These are phyloP conservation scores for Sinohyriopsis cumingii DNA, from an alignment of 2,888 invertebrate species.

Conservation along the genomic window DNA sequence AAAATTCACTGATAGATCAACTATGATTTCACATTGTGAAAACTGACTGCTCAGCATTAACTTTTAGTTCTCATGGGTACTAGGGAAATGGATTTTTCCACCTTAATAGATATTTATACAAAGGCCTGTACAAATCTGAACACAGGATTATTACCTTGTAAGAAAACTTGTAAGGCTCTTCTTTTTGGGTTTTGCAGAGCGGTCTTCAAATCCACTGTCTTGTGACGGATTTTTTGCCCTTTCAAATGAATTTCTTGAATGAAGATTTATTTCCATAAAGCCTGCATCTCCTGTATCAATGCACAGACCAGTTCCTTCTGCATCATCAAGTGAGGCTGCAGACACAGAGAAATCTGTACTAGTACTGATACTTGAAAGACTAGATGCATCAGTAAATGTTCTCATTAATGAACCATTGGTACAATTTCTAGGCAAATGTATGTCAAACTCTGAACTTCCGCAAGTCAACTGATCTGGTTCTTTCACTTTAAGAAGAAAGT, in stretches of 20 bases:
- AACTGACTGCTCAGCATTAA: too few species aligned
- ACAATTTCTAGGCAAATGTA: constrained; percentile 46
- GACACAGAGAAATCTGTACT: constrained; percentile 66
- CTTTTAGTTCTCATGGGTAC: too few species aligned
- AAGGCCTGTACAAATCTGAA: neutral
- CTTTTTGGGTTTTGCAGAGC: constrained; percentile 53
- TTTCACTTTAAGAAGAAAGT: constrained; percentile 38
- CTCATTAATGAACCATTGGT: constrained; percentile 49
- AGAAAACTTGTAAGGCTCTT: constrained; percentile 56
- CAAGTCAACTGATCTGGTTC: constrained; percentile 54
- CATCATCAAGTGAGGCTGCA: constrained; percentile 58
- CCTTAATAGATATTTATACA: neutral
- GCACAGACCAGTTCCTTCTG: constrained; percentile 48
- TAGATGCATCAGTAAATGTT: constrained; percentile 61
- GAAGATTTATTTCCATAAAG: constrained; percentile 66
- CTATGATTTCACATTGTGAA: too few species aligned
- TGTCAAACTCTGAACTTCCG: constrained; percentile 56
- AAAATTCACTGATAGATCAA: too few species aligned
- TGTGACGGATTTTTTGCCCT: constrained; percentile 52
- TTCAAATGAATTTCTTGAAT: constrained; percentile 64
- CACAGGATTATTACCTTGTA: constrained; percentile 43
- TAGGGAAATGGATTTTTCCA: too few species aligned
- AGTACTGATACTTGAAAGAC: constrained; percentile 67
- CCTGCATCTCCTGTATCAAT: constrained; percentile 63
- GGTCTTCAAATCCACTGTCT: constrained; percentile 58